A percentile compares a stretch with the other conserved stretches of the same genome.
These are phyloP conservation scores for Mugil cephalus DNA, from an alignment of 2,113 vertebrate species.

Conservation along the genomic window DNA sequence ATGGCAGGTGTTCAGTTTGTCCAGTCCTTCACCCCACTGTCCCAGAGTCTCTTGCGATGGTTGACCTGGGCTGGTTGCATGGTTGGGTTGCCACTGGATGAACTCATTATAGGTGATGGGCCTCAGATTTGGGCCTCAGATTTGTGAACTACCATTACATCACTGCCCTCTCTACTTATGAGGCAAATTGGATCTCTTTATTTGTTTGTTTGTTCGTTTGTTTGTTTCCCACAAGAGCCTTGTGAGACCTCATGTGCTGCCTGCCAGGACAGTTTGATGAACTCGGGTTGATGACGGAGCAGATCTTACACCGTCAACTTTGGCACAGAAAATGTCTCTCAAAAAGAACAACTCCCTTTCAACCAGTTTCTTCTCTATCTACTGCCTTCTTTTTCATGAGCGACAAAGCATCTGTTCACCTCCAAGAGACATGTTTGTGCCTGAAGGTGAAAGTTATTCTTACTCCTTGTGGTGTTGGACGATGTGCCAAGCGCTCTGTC, in stretches of 20 bases:
- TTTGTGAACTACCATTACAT: conserved; percentile 25
- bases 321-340: conserved; percentile 6
- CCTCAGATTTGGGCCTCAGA: conserved; percentile 25
- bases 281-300: conserved; percentile 31
- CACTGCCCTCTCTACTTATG: conserved; percentile 13
- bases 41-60: conserved; percentile 17
- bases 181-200: conserved; percentile 33
- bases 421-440: conserved; percentile 40
- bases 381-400: conserved; percentile 31
- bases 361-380: conserved; percentile 31
- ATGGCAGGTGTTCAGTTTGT: conserved; percentile 30
- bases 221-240: conserved; percentile 10
- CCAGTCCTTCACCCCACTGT: conserved; percentile 20
- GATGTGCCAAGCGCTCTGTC: conserved; percentile 46
- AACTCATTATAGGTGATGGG: conserved; percentile 30
- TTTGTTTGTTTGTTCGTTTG: conserved; percentile 33
- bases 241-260: conserved; percentile 15
- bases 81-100: conserved; percentile 13
- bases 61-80: conserved; percentile 19
- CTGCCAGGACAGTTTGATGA: conserved; percentile 26
- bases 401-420: conserved; percentile 57
- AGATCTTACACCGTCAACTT: conserved; percentile 48
- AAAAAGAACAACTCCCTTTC: conserved; percentile 5
- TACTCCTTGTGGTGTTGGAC: conserved; percentile 40
- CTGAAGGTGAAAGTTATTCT: conserved; percentile 61